Base-by-base conservation (phyloP, 2,113 vertebrate species). In the Marmota flaviventris region DNA sequence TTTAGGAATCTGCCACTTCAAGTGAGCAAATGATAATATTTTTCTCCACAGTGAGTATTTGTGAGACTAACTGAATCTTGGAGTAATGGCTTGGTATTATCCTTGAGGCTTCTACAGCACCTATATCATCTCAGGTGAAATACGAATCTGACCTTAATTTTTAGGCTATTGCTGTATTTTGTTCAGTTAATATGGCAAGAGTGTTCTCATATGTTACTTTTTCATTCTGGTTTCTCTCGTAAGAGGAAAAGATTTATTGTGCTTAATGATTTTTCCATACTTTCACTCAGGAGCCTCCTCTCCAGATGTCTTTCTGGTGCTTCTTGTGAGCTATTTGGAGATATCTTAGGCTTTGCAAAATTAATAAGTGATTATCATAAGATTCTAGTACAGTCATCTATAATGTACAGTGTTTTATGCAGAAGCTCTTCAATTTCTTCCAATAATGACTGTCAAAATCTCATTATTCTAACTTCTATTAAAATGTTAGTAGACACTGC, bases 371-470 rank as follows among this genome's bases (percentile, higher is more conserved):
- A 96, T 96, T 96, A 97, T 51, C 86, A 83, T 93, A 89, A n/a
- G 56, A 91, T 82, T 29, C 75, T 89, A 79, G 77, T 82, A n/a
- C 18, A 91, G 85, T 96, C 69, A 82, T 91, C 79, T 94, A 13
- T 97, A 95, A 97, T 89, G 58, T 83, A 93, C 76, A 92, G 88
- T 70, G 42, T 89, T 91, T 97, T 87, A 79, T 94, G 48, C 65
- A 90, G 92, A 84, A 95, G 82, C 70, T 42, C 83, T 88, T 94
- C 91, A 94, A 53, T 93, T 90, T 97, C 51, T 97, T 89, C 91
- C 45, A 95, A 5, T 95, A 97, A 96, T 94, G 87, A 93, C 83
- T 96, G 94, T 97, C 96, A 95, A 96, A 97, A 97, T 95, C 92
- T 97, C 93, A 97, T 97, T 97, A 95, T 89, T 97, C 82, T 95